A percentile compares a stretch with the other conserved stretches of the same genome.
phyloP scores from a whole-genome alignment of 2,888 invertebrate species.

The Limnephilus auricula region DNA sequence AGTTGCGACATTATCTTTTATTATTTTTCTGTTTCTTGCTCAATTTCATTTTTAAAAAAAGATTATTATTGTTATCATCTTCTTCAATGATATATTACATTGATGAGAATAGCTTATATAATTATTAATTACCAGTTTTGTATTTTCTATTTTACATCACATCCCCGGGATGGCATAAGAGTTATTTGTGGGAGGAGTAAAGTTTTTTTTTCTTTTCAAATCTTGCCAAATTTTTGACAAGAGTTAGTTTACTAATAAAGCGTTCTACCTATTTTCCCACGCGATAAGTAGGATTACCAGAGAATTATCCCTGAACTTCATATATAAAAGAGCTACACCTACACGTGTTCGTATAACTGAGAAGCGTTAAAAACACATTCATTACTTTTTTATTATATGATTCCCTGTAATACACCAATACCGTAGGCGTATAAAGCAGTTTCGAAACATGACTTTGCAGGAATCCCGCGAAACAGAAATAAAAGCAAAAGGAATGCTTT shows the following conservation, averaged over 20 bases:
- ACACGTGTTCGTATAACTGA: neutral
- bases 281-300: neutral
- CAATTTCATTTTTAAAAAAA: too few relatives aligned
- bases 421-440: conserved; percentile 16
- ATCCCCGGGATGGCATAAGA: neutral
- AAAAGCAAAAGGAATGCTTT: conserved; percentile 40
- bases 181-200: too few relatives aligned
- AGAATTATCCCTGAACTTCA: neutral
- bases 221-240: neutral
- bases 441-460: conserved; percentile 28
- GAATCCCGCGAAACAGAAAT: conserved; percentile 18
- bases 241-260: too few relatives aligned
- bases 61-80: too few relatives aligned
- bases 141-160: neutral
- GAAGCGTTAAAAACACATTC: neutral
- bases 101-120: too few relatives aligned
- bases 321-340: neutral
- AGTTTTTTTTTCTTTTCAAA: neutral
- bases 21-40: too few relatives aligned
- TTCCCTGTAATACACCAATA: conserved; percentile 4
- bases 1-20: too few relatives aligned
- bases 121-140: too few relatives aligned
- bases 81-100: too few relatives aligned
- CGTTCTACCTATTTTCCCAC: neutral
- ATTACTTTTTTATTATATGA: neutral